Percentiles rank a stretch among this genome's conserved stretches.
phyloP scores from a whole-genome alignment of 2,888 invertebrate species.

The Hermodice carunculata region DNA sequence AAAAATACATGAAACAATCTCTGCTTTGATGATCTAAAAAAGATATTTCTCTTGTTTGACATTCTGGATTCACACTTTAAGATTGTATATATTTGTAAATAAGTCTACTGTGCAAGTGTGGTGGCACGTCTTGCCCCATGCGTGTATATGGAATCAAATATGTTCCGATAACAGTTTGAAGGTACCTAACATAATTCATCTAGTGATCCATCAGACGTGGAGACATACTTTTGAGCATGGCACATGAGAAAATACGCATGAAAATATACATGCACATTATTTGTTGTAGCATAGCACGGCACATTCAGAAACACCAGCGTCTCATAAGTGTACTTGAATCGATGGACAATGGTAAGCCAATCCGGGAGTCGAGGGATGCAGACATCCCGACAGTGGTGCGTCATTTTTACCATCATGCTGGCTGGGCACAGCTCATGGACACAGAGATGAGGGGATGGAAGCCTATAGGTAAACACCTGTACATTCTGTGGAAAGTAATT shows the following conservation, averaged over 20 bases:
- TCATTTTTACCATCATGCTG: conserved; percentile 73
- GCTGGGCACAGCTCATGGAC: conserved; percentile 70
- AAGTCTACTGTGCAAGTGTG: too few species aligned
- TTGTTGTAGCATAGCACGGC: conserved; percentile 71
- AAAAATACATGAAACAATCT: too few species aligned
- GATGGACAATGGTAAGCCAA: conserved; percentile 70
- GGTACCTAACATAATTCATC: too few species aligned
- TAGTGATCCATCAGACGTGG: too few species aligned
- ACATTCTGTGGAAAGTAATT: not conserved
- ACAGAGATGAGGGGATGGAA: conserved; percentile 70
- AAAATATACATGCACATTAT: not conserved
- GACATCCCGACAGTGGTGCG: conserved; percentile 70
- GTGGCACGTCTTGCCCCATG: too few species aligned
- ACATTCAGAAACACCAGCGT: conserved; percentile 72
- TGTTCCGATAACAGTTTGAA: too few species aligned
- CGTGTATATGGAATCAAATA: too few species aligned
- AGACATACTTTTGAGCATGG: too few species aligned
- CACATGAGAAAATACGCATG: not conserved
- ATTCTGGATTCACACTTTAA: too few species aligned
- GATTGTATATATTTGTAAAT: too few species aligned
- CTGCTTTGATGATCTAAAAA: too few species aligned
- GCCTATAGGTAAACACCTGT: conserved; percentile 63
- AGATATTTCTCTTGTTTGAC: too few species aligned
- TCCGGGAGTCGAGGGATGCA: conserved; percentile 70
- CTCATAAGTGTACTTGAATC: conserved; percentile 72